Evolutionary conservation across 92 coral and sea anemone species (phyloP).

Genomic region (Palythoa caribaeorum): DNA sequence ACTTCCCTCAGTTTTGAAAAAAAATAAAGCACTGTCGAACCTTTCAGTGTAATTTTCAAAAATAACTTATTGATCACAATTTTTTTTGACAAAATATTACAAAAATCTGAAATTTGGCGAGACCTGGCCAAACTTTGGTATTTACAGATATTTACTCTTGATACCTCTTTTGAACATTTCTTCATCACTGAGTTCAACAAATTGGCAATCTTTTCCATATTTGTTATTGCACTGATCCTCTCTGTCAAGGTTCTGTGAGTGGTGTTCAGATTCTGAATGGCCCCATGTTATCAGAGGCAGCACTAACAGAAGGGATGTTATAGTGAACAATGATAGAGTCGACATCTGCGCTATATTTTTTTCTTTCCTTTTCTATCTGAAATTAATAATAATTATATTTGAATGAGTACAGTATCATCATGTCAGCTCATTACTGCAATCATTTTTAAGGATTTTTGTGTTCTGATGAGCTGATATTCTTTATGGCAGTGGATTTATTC

Average conservation of each 20-base stretch:
- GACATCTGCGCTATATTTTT: background rate
- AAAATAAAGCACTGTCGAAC: no score
- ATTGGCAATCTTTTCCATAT: conserved; percentile 61
- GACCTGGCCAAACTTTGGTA: no score
- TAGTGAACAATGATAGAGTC: background rate
- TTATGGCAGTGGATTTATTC: no score
- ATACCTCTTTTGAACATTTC: conserved; percentile 77
- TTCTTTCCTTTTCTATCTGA: background rate
- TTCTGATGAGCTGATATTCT: no score
- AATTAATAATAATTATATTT: background rate
- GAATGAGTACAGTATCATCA: no score
- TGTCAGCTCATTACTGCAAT: no score
- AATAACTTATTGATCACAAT: background rate
- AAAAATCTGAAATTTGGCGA: no score
- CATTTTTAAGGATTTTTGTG: no score
- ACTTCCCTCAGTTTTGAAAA: no score
- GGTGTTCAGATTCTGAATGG: conserved; percentile 39
- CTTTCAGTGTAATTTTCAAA: no score
- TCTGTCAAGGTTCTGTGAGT: background rate
- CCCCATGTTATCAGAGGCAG: background rate
- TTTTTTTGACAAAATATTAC: background rate
- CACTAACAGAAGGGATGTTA: background rate
- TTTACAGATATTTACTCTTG: no score
- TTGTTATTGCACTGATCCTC: conserved; percentile 46
- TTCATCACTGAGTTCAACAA: conserved; percentile 59